Evolutionary conservation across 2,113 vertebrate species (phyloP).

Genomic region (Tragelaphus strepsiceros): DNA sequence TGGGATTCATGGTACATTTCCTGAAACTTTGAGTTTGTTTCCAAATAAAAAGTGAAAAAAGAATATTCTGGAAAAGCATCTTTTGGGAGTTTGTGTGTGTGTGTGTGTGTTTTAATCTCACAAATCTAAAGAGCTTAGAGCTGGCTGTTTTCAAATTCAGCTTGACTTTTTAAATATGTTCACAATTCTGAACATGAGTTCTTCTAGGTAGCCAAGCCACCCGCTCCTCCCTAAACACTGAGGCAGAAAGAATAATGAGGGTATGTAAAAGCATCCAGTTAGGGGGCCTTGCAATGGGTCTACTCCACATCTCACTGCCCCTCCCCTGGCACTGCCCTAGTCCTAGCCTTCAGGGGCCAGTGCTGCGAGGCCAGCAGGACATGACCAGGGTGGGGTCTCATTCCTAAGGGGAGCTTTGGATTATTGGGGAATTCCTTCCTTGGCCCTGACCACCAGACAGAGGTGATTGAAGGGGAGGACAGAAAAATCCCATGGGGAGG

Average conservation of each 20-base stretch:
- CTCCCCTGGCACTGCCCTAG: not conserved
- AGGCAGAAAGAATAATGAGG: constrained; percentile 4
- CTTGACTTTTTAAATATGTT: constrained; percentile 34
- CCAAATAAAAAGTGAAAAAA: constrained; percentile 18
- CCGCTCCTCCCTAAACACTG: not conserved
- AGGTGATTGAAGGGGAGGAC: not conserved
- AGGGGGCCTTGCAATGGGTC: not conserved
- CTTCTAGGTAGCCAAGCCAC: constrained; percentile 26
- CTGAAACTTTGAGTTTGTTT: constrained; percentile 40
- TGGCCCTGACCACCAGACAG: not conserved
- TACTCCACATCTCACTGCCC: not conserved
- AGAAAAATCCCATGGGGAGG: not conserved
- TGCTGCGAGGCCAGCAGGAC: not conserved
- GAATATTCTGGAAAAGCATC: not conserved
- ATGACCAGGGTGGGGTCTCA: not conserved
- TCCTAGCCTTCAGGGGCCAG: not conserved
- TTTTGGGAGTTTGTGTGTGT: not conserved
- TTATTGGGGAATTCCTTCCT: not conserved
- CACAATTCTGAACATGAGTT: constrained; percentile 29
- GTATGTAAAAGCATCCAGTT: not conserved
- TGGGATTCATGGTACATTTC: not conserved
- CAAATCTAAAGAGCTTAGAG: not conserved
- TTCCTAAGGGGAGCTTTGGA: not conserved
- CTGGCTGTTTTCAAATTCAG: constrained; percentile 25
- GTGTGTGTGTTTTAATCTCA: not conserved